These are phyloP conservation scores for Hecatera dysodea DNA, from an alignment of 2,888 invertebrate species.

Conservation along the genomic window DNA sequence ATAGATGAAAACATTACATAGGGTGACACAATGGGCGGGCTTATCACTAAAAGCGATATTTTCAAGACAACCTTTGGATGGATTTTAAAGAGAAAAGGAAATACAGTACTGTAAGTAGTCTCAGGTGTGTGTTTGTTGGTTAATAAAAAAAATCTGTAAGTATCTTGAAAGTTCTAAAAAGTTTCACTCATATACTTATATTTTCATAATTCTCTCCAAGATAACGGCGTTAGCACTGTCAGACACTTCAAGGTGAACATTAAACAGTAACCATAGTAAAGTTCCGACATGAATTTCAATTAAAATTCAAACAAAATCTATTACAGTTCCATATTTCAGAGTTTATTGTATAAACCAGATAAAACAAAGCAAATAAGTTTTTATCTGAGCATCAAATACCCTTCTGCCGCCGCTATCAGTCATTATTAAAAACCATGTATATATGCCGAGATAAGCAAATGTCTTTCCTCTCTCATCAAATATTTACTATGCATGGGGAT, in stretches of 20 bases:
- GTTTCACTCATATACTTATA: neutral
- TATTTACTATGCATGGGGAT: constrained; percentile 15
- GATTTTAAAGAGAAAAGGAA: too few relatives aligned
- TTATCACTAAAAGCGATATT: too few relatives aligned
- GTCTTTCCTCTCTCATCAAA: constrained; percentile 18
- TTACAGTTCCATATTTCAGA: neutral
- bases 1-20: too few relatives aligned
- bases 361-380: constrained; percentile 20
- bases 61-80: too few relatives aligned
- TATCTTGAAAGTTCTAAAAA: neutral
- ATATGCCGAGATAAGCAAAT: constrained; percentile 4
- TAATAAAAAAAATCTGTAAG: neutral
- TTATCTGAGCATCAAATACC: constrained; percentile 16
- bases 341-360: neutral
- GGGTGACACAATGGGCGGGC: too few relatives aligned
- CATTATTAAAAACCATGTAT: constrained; percentile 6
- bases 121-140: too few relatives aligned
- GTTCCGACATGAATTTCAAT: neutral
- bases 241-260: neutral
- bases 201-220: neutral
- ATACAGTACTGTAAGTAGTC: too few relatives aligned
- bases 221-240: neutral
- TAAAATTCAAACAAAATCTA: neutral
- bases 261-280: neutral
- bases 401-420: constrained; percentile 32